These are phyloP conservation scores for Octodon degus DNA, from an alignment of 2,113 vertebrate genomes.

Conservation along the genomic window DNA sequence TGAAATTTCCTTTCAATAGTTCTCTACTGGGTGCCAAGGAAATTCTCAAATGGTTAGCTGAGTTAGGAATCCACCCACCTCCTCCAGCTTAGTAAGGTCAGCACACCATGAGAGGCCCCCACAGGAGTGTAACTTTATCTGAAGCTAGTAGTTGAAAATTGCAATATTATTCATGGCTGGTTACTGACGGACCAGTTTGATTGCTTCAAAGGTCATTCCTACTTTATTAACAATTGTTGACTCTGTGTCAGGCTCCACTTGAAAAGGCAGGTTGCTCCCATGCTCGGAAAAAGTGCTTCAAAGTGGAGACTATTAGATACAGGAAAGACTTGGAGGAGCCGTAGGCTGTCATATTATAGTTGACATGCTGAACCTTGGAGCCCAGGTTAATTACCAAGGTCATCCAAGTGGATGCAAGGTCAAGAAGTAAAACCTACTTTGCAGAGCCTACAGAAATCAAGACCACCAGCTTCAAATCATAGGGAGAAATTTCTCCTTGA, in stretches of 20 bases:
- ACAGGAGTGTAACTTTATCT: conserved; percentile 49
- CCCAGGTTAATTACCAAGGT: not conserved
- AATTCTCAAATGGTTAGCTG: conserved; percentile 13
- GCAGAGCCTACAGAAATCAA: not conserved
- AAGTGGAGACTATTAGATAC: not conserved
- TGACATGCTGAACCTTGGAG: conserved; percentile 12
- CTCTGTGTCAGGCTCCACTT: not conserved
- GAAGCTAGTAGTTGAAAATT: conserved; percentile 36
- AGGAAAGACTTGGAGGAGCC: not conserved
- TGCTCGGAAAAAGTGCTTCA: not conserved
- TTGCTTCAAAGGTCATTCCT: conserved; percentile 65
- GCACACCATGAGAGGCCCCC: not conserved
- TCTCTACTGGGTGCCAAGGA: conserved; percentile 6
- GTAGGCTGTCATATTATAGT: not conserved
- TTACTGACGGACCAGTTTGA: conserved; percentile 35
- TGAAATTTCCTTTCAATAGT: conserved; percentile 46
- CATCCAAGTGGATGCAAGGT: not conserved
- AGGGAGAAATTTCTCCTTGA: not conserved
- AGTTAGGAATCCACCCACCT: not conserved
- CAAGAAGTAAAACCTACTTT: not conserved
- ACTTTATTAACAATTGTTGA: conserved; percentile 68
- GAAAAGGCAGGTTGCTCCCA: not conserved
- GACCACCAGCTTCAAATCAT: rapidly evolving
- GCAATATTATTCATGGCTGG: conserved; percentile 69
- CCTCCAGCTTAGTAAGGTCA: not conserved